A percentile compares a stretch with the other conserved stretches of the same genome.
Evolutionary conservation across 2,113 vertebrate genomes (phyloP).

Genomic region (Nicator chloris): DNA sequence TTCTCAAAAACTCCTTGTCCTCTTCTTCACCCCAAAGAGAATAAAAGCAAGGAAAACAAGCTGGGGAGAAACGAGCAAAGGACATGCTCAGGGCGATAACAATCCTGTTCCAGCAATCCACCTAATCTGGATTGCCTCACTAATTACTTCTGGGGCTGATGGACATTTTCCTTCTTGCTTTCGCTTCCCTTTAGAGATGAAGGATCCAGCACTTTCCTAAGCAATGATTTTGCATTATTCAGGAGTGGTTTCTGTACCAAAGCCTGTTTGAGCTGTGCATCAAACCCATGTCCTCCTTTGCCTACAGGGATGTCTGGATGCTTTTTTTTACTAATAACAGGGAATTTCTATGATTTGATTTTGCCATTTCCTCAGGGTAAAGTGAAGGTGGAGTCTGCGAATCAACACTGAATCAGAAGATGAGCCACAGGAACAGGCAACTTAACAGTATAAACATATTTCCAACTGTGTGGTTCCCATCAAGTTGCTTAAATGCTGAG

Average conservation of each 20-base stretch:
- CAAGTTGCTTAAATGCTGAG: not conserved
- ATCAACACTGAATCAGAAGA: not conserved
- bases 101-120: not conserved
- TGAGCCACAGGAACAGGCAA: not conserved
- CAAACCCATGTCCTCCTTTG: not conserved
- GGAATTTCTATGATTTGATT: not conserved
- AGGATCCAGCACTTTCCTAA: not conserved
- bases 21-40: not conserved
- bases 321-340: not conserved
- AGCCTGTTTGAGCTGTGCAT: not conserved
- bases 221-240: not conserved
- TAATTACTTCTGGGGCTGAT: not conserved
- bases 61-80: not conserved
- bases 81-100: accelerated
- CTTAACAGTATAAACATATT: not conserved
- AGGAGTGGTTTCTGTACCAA: not conserved
- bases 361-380: not conserved
- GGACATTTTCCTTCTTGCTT: not conserved
- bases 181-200: not conserved
- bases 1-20: not conserved
- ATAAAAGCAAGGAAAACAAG: not conserved
- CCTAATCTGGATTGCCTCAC: not conserved
- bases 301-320: accelerated
- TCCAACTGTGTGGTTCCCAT: not conserved
- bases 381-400: accelerated